A percentile compares a stretch with the other conserved stretches of the same genome.
phyloP scores from a whole-genome alignment of 2,888 invertebrate species.

The Tenthredo notha region DNA sequence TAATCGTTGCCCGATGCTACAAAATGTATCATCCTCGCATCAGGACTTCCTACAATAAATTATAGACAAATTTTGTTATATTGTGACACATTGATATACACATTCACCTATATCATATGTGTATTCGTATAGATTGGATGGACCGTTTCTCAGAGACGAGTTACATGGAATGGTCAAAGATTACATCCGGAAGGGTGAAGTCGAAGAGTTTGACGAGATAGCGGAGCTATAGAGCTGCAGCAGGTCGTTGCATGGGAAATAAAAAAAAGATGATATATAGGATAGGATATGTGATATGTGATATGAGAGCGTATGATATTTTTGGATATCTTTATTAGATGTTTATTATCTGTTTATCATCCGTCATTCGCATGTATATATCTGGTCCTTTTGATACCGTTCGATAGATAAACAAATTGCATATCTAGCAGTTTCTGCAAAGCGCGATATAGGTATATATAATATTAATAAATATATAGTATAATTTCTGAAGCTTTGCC shows the following conservation, averaged over 20 bases:
- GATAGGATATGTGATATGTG: constrained; percentile 20
- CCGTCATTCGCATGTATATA: constrained; percentile 50
- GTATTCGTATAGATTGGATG: not conserved
- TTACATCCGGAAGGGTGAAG: constrained; percentile 23
- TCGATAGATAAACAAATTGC: constrained; percentile 73
- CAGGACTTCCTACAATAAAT: constrained; percentile 21
- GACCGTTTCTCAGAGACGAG: not conserved
- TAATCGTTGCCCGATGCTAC: constrained; percentile 65
- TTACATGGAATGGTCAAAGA: constrained; percentile 36
- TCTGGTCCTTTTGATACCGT: constrained; percentile 40
- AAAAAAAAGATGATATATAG: constrained; percentile 40
- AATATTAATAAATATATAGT: constrained; percentile 47
- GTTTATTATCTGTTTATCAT: constrained; percentile 74
- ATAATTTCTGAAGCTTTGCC: constrained; percentile 12
- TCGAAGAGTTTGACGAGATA: constrained; percentile 19
- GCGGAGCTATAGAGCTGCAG: not conserved
- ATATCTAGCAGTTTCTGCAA: constrained; percentile 22
- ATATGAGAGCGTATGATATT: constrained; percentile 64
- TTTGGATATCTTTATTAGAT: constrained; percentile 73
- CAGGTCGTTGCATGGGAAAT: not conserved
- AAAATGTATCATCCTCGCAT: constrained; percentile 45
- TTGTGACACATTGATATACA: not conserved
- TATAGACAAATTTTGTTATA: not conserved
- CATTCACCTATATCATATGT: not conserved
- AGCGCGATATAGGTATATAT: not conserved